Conservation (phyloP, 2,797 vertebrate species). For the Lerista edwardsae region DNA sequence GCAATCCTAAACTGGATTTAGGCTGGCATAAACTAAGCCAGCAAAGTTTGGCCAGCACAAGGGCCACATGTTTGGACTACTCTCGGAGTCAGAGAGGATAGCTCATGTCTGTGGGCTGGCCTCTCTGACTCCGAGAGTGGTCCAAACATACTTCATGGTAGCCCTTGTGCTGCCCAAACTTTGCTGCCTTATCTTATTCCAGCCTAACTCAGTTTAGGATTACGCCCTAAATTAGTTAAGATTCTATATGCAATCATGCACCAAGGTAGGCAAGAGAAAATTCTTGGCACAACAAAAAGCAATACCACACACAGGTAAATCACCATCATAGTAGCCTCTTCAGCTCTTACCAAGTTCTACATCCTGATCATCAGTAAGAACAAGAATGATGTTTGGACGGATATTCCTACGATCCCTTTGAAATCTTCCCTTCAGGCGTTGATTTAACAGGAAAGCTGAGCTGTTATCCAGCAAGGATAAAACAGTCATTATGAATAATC, state of each 20-base stretch:
- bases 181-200: no score
- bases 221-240: no score
- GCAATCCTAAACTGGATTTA: no score
- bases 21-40: no score
- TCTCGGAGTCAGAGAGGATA: no score
- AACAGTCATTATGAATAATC: slow-evolving; percentile 78
- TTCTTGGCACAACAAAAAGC: slow-evolving; percentile 28
- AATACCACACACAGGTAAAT: neutral
- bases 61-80: no score
- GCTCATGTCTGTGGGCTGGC: no score
- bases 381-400: slow-evolving; percentile 96
- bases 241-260: neutral
- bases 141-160: no score
- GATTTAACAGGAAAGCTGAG: slow-evolving; percentile 83
- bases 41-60: no score
- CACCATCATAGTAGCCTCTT: slow-evolving; percentile 23
- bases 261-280: neutral
- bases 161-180: no score
- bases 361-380: slow-evolving; percentile 96
- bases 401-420: slow-evolving; percentile 96
- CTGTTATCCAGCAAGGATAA: slow-evolving; percentile 78
- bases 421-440: slow-evolving; percentile 89
- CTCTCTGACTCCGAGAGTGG: no score
- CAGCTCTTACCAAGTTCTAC: slow-evolving; percentile 89
- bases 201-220: no score